Percentiles rank a stretch among this genome's conserved stretches.
Conservation (phyloP, 2,113 vertebrate genomes). For the Barbus barbus region DNA sequence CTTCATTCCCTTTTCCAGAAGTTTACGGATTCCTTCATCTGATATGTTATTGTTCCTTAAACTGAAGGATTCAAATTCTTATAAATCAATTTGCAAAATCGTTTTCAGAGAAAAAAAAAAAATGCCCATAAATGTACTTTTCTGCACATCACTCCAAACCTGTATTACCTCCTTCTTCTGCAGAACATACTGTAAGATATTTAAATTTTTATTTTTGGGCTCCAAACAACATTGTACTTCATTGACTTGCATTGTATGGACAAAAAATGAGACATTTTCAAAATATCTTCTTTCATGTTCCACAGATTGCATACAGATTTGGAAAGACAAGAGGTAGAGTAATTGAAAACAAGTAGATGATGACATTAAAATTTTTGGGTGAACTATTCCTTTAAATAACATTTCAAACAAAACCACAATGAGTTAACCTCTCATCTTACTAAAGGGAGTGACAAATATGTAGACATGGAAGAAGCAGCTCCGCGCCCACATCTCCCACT, state of each 20-base stretch:
- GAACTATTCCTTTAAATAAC: neutral
- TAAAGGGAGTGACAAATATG: conserved; percentile 78
- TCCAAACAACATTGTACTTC: neutral
- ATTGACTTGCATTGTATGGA: neutral
- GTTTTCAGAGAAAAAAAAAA: neutral
- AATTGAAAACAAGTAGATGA: neutral
- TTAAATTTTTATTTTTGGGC: too few species aligned
- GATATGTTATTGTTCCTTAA: conserved; percentile 85
- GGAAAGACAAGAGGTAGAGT: too few species aligned
- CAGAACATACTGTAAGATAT: too few species aligned
- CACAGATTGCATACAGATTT: neutral
- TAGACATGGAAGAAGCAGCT: conserved; percentile 85
- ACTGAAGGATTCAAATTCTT: conserved; percentile 57
- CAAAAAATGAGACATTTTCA: neutral
- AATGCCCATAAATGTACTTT: neutral
- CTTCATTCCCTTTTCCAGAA: conserved; percentile 71
- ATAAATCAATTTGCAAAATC: neutral
- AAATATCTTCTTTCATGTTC: neutral
- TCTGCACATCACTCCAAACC: neutral
- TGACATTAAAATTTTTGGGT: neutral
- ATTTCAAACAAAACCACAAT: neutral
- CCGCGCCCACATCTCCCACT: conserved; percentile 82
- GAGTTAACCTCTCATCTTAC: conserved; percentile 68
- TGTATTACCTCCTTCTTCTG: neutral
- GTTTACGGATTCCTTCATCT: conserved; percentile 78